Percentiles rank a stretch among this genome's conserved stretches.
phyloP scores from a whole-genome alignment of 2,888 invertebrate species.

The Heliothis peltigera region DNA sequence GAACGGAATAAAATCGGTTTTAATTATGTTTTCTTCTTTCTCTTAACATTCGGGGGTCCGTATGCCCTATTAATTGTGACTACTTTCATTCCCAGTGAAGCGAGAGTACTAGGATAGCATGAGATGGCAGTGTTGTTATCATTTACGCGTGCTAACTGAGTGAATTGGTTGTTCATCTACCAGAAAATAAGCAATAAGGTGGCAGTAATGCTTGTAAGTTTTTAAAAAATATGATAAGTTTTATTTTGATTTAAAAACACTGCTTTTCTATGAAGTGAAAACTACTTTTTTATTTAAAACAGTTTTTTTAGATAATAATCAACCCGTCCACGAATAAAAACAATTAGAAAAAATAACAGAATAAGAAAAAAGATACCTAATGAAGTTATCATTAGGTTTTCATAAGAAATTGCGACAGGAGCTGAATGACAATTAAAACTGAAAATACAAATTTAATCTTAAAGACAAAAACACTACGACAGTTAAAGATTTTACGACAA shows the following conservation, averaged over 20 bases:
- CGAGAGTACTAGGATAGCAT: constrained; percentile 35
- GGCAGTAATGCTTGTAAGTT: constrained; percentile 7
- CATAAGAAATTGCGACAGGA: no score
- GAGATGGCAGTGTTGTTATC: background rate
- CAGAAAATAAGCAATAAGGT: constrained; percentile 31
- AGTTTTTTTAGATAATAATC: no score
- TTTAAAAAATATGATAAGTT: no score
- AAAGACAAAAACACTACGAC: background rate
- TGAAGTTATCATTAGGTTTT: background rate
- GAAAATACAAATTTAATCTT: constrained; percentile 3
- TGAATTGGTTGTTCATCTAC: constrained; percentile 28
- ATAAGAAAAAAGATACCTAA: no score
- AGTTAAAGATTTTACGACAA: constrained; percentile 3
- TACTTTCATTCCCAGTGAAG: constrained; percentile 26
- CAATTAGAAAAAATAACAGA: no score
- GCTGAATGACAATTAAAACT: background rate
- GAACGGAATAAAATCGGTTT: no score
- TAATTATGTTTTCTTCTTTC: no score
- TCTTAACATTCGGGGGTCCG: no score
- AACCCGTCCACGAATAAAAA: no score
- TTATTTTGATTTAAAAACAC: no score
- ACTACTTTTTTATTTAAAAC: no score
- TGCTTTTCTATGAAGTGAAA: no score
- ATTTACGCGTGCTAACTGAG: background rate
- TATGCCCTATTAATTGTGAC: background rate